These are phyloP conservation scores for Cynopterus sphinx DNA, from an alignment of 2,797 vertebrate genomes.

Conservation along the genomic window DNA sequence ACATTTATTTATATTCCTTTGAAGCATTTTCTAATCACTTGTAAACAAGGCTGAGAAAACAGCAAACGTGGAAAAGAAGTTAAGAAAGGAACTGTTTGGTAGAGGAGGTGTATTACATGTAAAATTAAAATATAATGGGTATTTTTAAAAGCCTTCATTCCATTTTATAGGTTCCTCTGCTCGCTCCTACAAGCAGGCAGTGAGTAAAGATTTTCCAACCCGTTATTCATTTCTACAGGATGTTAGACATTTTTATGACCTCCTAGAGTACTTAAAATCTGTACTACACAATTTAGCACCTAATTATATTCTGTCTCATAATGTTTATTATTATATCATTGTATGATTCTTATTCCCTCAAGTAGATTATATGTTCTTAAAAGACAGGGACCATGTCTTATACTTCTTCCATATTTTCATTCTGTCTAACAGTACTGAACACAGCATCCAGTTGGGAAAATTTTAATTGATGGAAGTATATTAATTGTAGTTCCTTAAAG, in stretches of 20 bases:
- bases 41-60: constrained; percentile 33
- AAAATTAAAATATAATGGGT: constrained; percentile 54
- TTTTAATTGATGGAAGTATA: neutral
- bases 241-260: constrained; percentile 63
- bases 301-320: constrained; percentile 62
- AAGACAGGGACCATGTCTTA: constrained; percentile 25
- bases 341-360: constrained; percentile 34
- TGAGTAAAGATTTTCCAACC: neutral
- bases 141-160: constrained; percentile 27
- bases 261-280: constrained; percentile 55
- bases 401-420: neutral
- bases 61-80: neutral
- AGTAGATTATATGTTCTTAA: constrained; percentile 57
- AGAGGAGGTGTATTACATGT: neutral
- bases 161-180: constrained; percentile 39
- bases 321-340: constrained; percentile 66
- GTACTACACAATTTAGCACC: constrained; percentile 59
- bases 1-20: constrained; percentile 67
- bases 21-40: constrained; percentile 55
- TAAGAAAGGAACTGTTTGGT: neutral
- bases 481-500: neutral
- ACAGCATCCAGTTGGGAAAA: neutral
- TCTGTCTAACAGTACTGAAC: neutral
- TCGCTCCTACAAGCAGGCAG: neutral
- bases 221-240: constrained; percentile 55